Percentiles rank a stretch among this genome's conserved stretches.
Evolutionary conservation across 1,140 invertebrate species (phyloP).

Genomic region (Drosophila ogumai): DNA sequence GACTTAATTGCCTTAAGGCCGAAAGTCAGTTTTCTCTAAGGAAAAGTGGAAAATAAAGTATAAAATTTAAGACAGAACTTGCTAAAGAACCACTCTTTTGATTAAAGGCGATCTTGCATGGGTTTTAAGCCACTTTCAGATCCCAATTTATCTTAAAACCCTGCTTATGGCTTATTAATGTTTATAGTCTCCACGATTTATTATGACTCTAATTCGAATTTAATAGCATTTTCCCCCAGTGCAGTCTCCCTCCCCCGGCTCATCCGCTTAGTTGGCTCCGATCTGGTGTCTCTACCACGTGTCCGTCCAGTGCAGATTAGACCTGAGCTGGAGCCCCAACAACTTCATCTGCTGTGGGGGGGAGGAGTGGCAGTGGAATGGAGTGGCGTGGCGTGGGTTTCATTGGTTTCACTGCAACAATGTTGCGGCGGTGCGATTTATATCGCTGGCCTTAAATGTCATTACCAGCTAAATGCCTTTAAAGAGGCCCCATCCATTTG

Average conservation of each 20-base stretch:
- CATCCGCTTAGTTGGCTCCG: conserved; percentile 24
- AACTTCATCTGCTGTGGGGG: conserved; percentile 32
- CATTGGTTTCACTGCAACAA: conserved; percentile 45
- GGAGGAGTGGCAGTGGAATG: not conserved
- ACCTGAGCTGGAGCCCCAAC: conserved; percentile 13
- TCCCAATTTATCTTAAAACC: not conserved
- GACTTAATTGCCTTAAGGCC: conserved; percentile 1
- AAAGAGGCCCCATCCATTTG: conserved; percentile 72
- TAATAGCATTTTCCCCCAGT: conserved; percentile 8
- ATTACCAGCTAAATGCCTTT: conserved; percentile 77
- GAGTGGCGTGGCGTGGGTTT: not conserved
- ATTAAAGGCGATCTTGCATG: not conserved
- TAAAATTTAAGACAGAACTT: too few relatives aligned
- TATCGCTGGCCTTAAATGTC: conserved; percentile 67
- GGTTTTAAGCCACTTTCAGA: not conserved
- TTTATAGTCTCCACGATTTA: not conserved
- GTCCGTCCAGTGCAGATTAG: conserved; percentile 28
- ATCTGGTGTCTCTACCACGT: conserved; percentile 41
- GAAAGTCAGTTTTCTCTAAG: not conserved
- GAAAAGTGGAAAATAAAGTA: not conserved
- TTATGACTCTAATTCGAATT: not conserved
- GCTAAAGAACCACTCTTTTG: too few relatives aligned
- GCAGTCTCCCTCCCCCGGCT: conserved; percentile 1
- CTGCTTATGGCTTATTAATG: not conserved
- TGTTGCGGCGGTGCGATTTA: conserved; percentile 50